Conservation (phyloP, 2,888 invertebrate genomes). For the Pseudoips prasinana region DNA sequence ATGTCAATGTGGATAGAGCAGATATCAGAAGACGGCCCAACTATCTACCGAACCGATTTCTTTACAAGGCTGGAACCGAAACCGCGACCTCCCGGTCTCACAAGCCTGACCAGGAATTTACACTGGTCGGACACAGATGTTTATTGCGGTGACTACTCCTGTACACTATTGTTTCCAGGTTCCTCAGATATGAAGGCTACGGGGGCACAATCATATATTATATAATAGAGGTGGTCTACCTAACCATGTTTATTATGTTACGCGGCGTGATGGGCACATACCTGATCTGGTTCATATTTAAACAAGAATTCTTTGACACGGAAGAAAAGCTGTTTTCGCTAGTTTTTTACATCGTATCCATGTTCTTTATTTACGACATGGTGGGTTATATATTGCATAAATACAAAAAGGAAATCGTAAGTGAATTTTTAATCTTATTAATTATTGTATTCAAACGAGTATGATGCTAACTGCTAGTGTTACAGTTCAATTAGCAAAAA, state of each 20-base stretch:
- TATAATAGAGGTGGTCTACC: slow-evolving; percentile 73
- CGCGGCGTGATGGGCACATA: slow-evolving; percentile 79
- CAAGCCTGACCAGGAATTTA: too few relatives aligned
- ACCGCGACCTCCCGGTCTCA: too few relatives aligned
- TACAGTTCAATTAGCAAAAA: too few relatives aligned
- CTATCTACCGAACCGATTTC: too few relatives aligned
- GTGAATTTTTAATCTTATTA: slow-evolving; percentile 31
- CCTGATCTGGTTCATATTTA: slow-evolving; percentile 62
- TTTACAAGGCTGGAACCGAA: too few relatives aligned
- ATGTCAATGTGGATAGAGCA: too few relatives aligned
- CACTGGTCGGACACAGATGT: too few relatives aligned
- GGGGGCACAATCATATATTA: slow-evolving; percentile 64
- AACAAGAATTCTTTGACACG: slow-evolving; percentile 60
- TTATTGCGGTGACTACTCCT: too few relatives aligned
- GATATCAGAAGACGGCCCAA: too few relatives aligned
- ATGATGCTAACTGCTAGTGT: too few relatives aligned
- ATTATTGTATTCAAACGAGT: too few relatives aligned
- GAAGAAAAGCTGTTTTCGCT: slow-evolving; percentile 62
- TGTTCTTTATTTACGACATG: slow-evolving; percentile 70
- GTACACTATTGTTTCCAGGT: slow-evolving; percentile 63
- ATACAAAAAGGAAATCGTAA: slow-evolving; percentile 61
- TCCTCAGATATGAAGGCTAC: slow-evolving; percentile 75
- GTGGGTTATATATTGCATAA: slow-evolving; percentile 61
- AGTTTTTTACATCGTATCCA: slow-evolving; percentile 65
- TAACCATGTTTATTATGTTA: slow-evolving; percentile 69